These are phyloP conservation scores for Synergus gifuensis DNA, from an alignment of 2,888 invertebrate genomes.

Conservation along the genomic window DNA sequence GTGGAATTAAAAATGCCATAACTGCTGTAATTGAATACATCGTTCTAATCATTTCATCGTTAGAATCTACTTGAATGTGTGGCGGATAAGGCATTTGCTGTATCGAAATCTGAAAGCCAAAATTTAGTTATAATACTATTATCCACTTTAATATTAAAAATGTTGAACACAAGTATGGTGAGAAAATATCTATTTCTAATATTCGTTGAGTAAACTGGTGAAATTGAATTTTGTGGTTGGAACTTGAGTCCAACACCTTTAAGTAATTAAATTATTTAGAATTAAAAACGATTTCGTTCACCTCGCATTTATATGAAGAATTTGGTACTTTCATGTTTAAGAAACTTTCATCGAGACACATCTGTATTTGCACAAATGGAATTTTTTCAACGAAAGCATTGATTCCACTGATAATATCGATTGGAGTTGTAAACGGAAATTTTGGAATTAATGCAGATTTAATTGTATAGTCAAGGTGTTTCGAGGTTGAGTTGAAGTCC, in stretches of 20 bases:
- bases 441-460: slow-evolving; percentile 54
- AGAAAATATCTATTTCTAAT: too few species aligned
- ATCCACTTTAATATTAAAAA: background rate
- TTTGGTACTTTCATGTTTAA: slow-evolving; percentile 59
- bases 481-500: slow-evolving; percentile 55
- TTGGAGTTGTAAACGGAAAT: slow-evolving; percentile 51
- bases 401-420: slow-evolving; percentile 56
- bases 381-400: slow-evolving; percentile 49
- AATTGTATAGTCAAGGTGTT: slow-evolving; percentile 67
- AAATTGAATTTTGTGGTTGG: too few species aligned
- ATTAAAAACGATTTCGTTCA: background rate
- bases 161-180: background rate
- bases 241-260: too few species aligned
- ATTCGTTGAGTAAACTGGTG: background rate
- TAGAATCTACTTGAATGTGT: slow-evolving; percentile 60
- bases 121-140: background rate
- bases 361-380: slow-evolving; percentile 67
- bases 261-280: background rate
- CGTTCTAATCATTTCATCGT: slow-evolving; percentile 59
- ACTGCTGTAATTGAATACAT: slow-evolving; percentile 64
- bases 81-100: slow-evolving; percentile 75
- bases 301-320: slow-evolving; percentile 44
- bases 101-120: slow-evolving; percentile 63
- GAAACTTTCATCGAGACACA: slow-evolving; percentile 68
- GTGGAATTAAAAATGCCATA: slow-evolving; percentile 69